Evolutionary conservation across 2,888 invertebrate genomes (phyloP).

Genomic region (Drepanosiphum platanoidis): DNA sequence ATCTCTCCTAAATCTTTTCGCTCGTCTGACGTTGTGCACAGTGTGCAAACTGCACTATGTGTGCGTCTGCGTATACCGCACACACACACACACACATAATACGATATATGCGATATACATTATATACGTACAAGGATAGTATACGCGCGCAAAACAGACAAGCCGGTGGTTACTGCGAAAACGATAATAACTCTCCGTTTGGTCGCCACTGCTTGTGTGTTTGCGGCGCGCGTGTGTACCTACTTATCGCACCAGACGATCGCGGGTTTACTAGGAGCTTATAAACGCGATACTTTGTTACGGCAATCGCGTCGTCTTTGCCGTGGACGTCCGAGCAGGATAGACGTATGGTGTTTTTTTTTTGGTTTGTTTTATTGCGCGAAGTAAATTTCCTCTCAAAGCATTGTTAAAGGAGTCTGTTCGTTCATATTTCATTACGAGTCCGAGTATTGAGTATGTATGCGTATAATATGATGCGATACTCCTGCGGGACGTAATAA

Average conservation of each 20-base stretch:
- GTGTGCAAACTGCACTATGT: neutral
- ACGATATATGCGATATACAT: neutral
- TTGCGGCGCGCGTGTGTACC: neutral
- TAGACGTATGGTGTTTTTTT: neutral
- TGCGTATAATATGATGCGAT: no score
- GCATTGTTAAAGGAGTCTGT: neutral
- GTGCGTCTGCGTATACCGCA: neutral
- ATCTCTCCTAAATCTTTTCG: neutral
- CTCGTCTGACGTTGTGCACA: neutral
- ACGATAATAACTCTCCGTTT: constrained; percentile 56
- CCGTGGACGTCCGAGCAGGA: neutral
- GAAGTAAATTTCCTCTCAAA: constrained; percentile 3
- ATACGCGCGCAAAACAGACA: constrained; percentile 14
- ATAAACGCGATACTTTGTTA: constrained; percentile 20
- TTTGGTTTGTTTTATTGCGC: constrained; percentile 10
- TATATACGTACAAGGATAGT: constrained; percentile 1
- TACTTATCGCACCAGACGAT: constrained; percentile 53
- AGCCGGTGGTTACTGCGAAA: constrained; percentile 31
- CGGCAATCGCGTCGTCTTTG: neutral
- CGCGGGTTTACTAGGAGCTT: constrained; percentile 7
- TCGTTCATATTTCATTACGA: neutral
- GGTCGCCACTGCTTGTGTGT: neutral
- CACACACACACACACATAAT: neutral
- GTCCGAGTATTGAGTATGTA: neutral
- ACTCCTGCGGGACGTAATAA: neutral